Conservation (phyloP, 30 jellyfish, hydroid and myxozoan species). For the Aurelia aurita region DNA sequence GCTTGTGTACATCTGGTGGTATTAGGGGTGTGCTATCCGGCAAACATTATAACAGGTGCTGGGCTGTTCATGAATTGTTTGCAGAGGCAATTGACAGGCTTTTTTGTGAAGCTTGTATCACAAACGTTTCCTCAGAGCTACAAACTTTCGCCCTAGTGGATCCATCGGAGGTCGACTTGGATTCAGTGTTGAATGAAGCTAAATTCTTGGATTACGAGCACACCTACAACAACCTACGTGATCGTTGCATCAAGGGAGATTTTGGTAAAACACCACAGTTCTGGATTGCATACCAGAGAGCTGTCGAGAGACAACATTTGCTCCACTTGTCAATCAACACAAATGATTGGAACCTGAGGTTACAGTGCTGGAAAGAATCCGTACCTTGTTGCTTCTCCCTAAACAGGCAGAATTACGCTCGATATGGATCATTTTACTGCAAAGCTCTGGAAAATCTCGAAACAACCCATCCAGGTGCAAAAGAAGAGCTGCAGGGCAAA, state of each 20-base stretch:
- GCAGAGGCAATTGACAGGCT: conserved; percentile 27
- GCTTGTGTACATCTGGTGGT: conserved; percentile 43
- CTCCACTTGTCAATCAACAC: background rate
- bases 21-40: conserved; percentile 18
- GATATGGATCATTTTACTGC: conserved; percentile 27
- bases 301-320: conserved; percentile 7
- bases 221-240: conserved; percentile 38
- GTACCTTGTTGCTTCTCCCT: conserved; percentile 1
- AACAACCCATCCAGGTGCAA: conserved; percentile 32
- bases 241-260: background rate
- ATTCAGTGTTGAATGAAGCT: background rate
- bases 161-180: background rate
- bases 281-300: background rate
- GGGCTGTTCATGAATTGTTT: conserved; percentile 48
- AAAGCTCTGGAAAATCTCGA: background rate
- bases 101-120: background rate
- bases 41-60: conserved; percentile 42
- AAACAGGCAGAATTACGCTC: conserved; percentile 25
- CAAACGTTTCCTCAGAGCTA: background rate
- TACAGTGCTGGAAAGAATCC: conserved; percentile 11
- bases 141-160: background rate
- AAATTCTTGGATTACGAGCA: conserved; percentile 20
- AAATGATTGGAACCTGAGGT: background rate
- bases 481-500: conserved; percentile 13
- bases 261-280: conserved; percentile 15